Percentiles rank a stretch among this genome's conserved stretches.
These are phyloP conservation scores for Melanotus villosus DNA, from an alignment of 2,888 invertebrate genomes.

Conservation along the genomic window DNA sequence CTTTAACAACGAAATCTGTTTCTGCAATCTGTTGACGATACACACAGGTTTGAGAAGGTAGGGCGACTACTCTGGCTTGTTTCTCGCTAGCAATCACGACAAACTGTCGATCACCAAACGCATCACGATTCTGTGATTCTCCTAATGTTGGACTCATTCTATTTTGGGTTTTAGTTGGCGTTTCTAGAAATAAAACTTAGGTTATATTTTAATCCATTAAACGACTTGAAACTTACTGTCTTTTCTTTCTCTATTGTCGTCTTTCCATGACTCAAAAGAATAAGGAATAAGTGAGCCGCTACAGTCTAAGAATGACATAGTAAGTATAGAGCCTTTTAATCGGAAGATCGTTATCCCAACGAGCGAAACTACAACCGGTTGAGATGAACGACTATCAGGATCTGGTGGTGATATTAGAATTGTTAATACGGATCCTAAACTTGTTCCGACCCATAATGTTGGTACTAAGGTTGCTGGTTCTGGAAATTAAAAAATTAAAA, in stretches of 20 bases:
- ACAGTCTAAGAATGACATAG: constrained; percentile 96
- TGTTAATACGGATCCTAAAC: constrained; percentile 95
- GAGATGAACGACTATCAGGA: constrained; percentile 84
- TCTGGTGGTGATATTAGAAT: constrained; percentile 89
- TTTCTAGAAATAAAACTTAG: constrained; percentile 68
- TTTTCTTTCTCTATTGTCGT: constrained; percentile 79
- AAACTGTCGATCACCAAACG: constrained; percentile 88
- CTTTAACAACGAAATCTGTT: constrained; percentile 93
- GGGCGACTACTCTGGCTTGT: constrained; percentile 92
- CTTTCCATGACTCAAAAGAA: constrained; percentile 93
- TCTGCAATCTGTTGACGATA: constrained; percentile 95
- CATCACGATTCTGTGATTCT: constrained; percentile 66
- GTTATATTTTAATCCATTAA: no score
- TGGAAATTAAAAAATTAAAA: constrained; percentile 65
- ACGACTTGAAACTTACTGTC: constrained; percentile 43
- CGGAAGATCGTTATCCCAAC: constrained; percentile 97
- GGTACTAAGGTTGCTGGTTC: constrained; percentile 88
- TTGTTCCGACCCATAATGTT: constrained; percentile 98
- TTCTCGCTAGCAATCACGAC: constrained; percentile 95
- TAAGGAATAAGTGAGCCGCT: constrained; percentile 93
- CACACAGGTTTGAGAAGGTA: constrained; percentile 95
- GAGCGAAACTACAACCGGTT: constrained; percentile 90
- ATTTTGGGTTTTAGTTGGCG: constrained; percentile 78
- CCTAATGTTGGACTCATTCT: constrained; percentile 85
- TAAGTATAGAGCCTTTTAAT: constrained; percentile 94